Conservation (phyloP, 1,140 invertebrate species). For the Phymorhynchus buccinoides region DNA sequence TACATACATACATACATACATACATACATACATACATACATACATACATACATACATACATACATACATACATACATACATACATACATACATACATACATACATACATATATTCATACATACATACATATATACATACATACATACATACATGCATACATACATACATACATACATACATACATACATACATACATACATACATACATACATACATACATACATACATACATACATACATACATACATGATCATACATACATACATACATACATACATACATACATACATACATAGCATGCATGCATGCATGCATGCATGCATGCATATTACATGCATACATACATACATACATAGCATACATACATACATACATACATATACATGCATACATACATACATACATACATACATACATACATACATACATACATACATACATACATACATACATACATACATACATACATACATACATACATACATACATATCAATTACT, state of each 20-base stretch:
- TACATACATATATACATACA: not conserved
- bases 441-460: not conserved
- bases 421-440: not conserved
- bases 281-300: not conserved
- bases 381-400: not conserved
- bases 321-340: not conserved
- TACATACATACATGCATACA: not conserved
- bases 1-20: not conserved
- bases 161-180: not conserved
- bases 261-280: not conserved
- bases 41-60: not conserved
- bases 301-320: not conserved
- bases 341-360: not conserved
- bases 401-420: not conserved
- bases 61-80: too few relatives aligned
- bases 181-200: not conserved
- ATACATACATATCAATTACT: not conserved
- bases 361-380: not conserved
- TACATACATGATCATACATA: conserved; percentile 3
- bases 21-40: not conserved
- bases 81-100: not conserved
- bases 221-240: not conserved
- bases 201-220: not conserved
- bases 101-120: not conserved
- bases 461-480: not conserved